phyloP scores from a whole-genome alignment of 2,113 vertebrate species.

The Actenoides lindsayi region DNA sequence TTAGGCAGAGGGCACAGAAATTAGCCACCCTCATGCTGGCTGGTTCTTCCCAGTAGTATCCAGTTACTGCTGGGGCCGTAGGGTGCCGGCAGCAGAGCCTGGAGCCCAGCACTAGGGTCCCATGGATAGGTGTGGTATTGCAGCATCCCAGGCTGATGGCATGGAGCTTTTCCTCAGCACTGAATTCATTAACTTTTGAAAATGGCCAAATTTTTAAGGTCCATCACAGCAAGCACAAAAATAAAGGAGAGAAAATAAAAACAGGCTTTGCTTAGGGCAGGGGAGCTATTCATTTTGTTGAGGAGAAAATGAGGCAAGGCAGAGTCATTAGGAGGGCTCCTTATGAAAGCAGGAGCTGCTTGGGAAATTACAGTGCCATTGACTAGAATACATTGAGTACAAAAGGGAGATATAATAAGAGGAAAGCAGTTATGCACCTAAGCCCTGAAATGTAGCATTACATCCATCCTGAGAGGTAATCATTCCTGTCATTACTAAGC shows the following conservation, averaged over 20 bases:
- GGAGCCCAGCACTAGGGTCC: not conserved
- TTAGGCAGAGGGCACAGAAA: not conserved
- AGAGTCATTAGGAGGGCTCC: conserved; percentile 55
- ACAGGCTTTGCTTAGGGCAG: conserved; percentile 37
- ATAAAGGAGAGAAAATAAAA: conserved; percentile 51
- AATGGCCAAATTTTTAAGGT: not conserved
- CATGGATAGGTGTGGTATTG: not conserved
- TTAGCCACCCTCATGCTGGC: not conserved
- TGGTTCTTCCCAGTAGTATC: not conserved
- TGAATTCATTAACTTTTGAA: not conserved
- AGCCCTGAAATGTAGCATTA: conserved; percentile 73
- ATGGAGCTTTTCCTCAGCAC: not conserved
- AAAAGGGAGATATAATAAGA: conserved; percentile 69
- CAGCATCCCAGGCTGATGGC: not conserved
- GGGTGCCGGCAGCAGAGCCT: not conserved
- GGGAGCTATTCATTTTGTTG: conserved; percentile 43
- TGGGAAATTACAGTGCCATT: conserved; percentile 68
- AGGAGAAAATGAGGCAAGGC: conserved; percentile 61
- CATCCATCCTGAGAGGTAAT: conserved; percentile 70
- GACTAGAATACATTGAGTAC: conserved; percentile 65
- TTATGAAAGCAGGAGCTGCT: conserved; percentile 58
- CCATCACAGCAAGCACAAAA: not conserved
- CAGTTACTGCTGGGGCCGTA: not conserved
- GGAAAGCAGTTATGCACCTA: conserved; percentile 71
- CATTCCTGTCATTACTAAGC: conserved; percentile 71